These are phyloP conservation scores for Eurois occulta DNA, from an alignment of 2,888 invertebrate genomes.

Conservation along the genomic window DNA sequence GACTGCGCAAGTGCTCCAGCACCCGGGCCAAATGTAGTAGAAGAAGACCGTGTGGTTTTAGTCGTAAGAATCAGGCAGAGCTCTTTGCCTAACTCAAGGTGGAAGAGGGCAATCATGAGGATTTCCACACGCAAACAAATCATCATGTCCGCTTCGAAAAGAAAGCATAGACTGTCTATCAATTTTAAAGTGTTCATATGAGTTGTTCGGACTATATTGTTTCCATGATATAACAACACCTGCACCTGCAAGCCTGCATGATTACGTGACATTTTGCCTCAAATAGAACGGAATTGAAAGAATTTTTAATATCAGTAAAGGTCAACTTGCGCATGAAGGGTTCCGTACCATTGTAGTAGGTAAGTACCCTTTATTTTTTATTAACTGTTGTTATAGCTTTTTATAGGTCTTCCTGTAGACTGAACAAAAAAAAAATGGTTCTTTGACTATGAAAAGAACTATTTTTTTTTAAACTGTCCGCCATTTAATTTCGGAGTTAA, in stretches of 20 bases:
- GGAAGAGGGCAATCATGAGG: not conserved
- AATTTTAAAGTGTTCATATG: not conserved
- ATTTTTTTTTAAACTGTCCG: too few relatives aligned
- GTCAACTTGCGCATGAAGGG: too few relatives aligned
- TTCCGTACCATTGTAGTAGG: too few relatives aligned
- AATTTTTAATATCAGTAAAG: not conserved
- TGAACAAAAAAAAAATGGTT: too few relatives aligned
- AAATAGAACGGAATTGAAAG: not conserved
- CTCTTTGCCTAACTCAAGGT: not conserved
- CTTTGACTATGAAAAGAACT: too few relatives aligned
- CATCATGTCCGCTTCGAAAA: not conserved
- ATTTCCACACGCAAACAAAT: too few relatives aligned
- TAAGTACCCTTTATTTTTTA: too few relatives aligned
- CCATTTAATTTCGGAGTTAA: too few relatives aligned
- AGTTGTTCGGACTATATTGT: not conserved
- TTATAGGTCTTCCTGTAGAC: too few relatives aligned
- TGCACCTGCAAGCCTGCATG: conserved; percentile 14
- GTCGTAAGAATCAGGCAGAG: not conserved
- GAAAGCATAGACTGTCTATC: not conserved
- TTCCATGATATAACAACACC: conserved; percentile 13
- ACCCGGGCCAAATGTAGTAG: not conserved
- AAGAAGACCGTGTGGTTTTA: not conserved
- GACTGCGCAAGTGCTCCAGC: not conserved
- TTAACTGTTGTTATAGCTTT: too few relatives aligned
- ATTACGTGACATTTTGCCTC: not conserved